These are phyloP conservation scores for Trisateles emortualis DNA, from an alignment of 2,888 invertebrate genomes.

Conservation along the genomic window DNA sequence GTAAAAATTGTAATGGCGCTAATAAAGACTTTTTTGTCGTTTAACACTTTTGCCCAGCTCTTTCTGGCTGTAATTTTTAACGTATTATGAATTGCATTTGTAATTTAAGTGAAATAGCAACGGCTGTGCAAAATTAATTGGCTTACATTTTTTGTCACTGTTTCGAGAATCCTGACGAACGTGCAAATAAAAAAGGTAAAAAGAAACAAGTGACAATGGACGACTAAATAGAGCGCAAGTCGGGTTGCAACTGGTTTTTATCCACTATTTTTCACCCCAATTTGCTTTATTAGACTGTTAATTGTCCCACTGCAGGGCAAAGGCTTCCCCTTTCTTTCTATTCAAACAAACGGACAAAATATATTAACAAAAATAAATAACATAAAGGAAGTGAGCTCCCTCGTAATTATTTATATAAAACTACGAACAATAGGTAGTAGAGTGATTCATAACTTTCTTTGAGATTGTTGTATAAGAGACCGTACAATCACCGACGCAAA, in stretches of 20 bases:
- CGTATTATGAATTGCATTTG: constrained; percentile 49
- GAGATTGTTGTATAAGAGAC: constrained; percentile 12
- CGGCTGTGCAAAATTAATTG: constrained; percentile 44
- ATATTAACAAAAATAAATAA: not conserved
- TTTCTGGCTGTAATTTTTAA: constrained; percentile 45
- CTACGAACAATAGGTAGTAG: constrained; percentile 2
- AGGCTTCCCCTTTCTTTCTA: too few relatives aligned
- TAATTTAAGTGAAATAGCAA: constrained; percentile 43
- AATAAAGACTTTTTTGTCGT: constrained; percentile 57
- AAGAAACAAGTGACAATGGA: constrained; percentile 6
- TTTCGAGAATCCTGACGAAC: constrained; percentile 20
- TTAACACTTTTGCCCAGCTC: constrained; percentile 45
- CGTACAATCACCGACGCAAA: constrained; percentile 20
- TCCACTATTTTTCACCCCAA: not conserved
- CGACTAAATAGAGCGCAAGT: constrained; percentile 23
- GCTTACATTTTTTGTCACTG: constrained; percentile 31
- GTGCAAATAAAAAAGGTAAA: constrained; percentile 21
- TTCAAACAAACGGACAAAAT: not conserved
- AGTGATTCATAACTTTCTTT: constrained; percentile 4
- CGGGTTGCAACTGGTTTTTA: constrained; percentile 25
- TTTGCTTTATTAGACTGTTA: constrained; percentile 7
- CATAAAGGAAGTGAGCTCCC: not conserved
- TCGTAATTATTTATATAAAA: not conserved
- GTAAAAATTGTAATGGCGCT: constrained; percentile 57
- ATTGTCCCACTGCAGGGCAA: too few relatives aligned